Evolutionary conservation across 2,113 vertebrate species (phyloP).

Genomic region (Rostratula benghalensis): DNA sequence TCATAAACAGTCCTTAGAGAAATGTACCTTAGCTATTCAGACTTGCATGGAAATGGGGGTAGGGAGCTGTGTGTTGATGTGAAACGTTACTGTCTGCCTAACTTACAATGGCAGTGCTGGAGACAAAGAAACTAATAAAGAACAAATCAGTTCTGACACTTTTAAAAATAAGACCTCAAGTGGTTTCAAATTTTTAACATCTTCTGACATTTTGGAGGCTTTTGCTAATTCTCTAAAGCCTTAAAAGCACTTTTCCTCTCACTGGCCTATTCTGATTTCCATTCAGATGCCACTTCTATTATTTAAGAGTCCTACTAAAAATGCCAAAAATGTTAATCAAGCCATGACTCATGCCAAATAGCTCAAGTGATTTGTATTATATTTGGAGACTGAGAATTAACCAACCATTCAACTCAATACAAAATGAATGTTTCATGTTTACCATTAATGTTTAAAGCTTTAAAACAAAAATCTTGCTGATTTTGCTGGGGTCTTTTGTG

Average conservation of each 20-base stretch:
- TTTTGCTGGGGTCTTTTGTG: background rate
- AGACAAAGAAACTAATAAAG: background rate
- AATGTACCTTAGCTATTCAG: background rate
- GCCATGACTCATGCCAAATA: background rate
- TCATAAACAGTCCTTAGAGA: constrained; percentile 48
- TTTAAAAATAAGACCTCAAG: constrained; percentile 37
- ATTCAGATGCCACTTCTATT: constrained; percentile 55
- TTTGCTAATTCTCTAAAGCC: constrained; percentile 39
- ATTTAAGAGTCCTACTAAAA: constrained; percentile 29
- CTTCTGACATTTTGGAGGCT: constrained; percentile 44
- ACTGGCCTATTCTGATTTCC: constrained; percentile 20
- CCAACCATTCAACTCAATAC: background rate
- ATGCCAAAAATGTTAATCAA: constrained; percentile 42
- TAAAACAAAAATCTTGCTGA: background rate
- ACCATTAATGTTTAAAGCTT: background rate
- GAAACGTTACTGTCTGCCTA: background rate
- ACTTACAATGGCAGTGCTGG: background rate
- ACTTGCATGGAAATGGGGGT: background rate
- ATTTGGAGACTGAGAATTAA: constrained; percentile 23
- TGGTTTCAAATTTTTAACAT: constrained; percentile 13
- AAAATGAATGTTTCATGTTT: background rate
- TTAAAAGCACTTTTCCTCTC: constrained; percentile 1
- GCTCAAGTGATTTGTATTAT: background rate
- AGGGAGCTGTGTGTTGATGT: background rate
- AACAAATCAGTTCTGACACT: constrained; percentile 35